Evolutionary conservation across 2,113 vertebrate genomes (phyloP).

Genomic region (Hyaena hyaena): DNA sequence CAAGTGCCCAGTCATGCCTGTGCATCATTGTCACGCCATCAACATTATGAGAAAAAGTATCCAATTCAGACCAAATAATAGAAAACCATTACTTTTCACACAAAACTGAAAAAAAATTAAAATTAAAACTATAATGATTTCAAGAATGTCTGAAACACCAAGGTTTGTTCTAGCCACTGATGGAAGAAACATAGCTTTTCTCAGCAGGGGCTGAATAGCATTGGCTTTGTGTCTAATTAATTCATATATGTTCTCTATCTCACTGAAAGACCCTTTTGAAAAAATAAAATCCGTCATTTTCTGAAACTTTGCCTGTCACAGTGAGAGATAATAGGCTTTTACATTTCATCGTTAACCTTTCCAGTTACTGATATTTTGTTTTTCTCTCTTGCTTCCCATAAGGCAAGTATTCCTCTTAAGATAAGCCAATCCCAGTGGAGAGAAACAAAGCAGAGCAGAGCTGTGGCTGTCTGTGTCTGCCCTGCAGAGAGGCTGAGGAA

Average conservation of each 20-base stretch:
- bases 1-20: neutral
- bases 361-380: neutral
- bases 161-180: neutral
- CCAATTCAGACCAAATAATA: neutral
- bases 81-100: neutral
- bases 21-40: neutral
- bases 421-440: neutral
- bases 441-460: neutral
- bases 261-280: neutral
- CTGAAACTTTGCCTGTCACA: neutral
- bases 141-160: neutral
- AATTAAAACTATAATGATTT: neutral
- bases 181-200: neutral
- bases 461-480: rapidly evolving
- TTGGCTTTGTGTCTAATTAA: slow-evolving; percentile 41
- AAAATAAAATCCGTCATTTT: slow-evolving; percentile 51
- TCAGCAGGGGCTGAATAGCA: neutral
- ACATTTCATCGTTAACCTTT: neutral
- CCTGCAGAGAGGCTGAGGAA: neutral
- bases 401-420: slow-evolving; percentile 8
- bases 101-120: neutral
- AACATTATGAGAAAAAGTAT: neutral
- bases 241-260: slow-evolving; percentile 37
- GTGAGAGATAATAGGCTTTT: neutral
- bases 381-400: neutral